Conservation (phyloP, 2,888 invertebrate species). For the Microplitis deprimator region DNA sequence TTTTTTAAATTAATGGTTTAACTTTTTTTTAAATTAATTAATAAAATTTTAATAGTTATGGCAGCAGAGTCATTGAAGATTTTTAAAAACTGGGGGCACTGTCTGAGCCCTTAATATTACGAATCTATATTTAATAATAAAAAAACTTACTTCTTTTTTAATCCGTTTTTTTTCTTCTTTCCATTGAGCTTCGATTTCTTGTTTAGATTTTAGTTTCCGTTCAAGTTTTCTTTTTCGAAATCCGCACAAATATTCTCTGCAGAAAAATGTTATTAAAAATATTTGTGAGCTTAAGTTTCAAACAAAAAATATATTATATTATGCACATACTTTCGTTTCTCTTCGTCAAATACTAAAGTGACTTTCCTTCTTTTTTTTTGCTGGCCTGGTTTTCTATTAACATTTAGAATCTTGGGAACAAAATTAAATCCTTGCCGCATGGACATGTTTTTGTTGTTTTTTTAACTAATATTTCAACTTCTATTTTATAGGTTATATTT, state of each 20-base stretch:
- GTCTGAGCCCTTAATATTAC: no score
- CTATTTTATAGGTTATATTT: constrained; percentile 7
- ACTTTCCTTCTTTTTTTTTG: constrained; percentile 73
- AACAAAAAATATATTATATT: not conserved
- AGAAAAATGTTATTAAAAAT: constrained; percentile 53
- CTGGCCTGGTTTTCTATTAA: constrained; percentile 55
- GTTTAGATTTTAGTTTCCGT: constrained; percentile 82
- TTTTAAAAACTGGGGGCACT: no score
- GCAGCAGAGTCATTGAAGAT: no score
- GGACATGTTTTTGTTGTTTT: constrained; percentile 69
- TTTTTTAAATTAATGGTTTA: no score
- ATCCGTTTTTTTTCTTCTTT: constrained; percentile 85
- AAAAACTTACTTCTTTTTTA: constrained; percentile 77
- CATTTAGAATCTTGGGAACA: constrained; percentile 51
- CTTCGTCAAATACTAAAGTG: constrained; percentile 76
- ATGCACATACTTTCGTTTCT: constrained; percentile 74
- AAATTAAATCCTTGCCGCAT: constrained; percentile 47
- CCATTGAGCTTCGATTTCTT: constrained; percentile 79
- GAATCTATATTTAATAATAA: not conserved
- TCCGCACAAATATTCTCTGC: constrained; percentile 85
- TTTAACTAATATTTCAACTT: constrained; percentile 24
- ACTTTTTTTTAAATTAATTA: no score
- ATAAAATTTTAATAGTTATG: no score
- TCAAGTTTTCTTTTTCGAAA: constrained; percentile 87
- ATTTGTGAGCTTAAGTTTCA: not conserved